Conservation (phyloP, 1,140 invertebrate genomes). For the Calycopis cecrops region DNA sequence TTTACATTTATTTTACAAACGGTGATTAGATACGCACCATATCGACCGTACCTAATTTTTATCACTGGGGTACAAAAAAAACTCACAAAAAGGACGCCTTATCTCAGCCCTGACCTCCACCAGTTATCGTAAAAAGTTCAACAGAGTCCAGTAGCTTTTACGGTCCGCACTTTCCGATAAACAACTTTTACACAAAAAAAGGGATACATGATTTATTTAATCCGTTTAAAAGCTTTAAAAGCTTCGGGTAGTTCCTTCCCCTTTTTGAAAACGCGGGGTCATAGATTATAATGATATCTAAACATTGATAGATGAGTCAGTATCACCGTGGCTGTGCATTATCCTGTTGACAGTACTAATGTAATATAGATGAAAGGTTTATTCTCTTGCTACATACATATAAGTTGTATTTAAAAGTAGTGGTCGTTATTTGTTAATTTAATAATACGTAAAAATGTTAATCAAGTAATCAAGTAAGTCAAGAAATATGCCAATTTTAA, state of each 20-base stretch:
- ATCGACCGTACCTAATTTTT: slow-evolving; percentile 17
- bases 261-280: not conserved
- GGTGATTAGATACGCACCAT: not conserved
- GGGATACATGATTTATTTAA: slow-evolving; percentile 8
- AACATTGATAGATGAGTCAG: too few species aligned
- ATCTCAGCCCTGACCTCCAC: slow-evolving; percentile 35
- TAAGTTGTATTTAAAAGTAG: too few species aligned
- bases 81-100: slow-evolving; percentile 28
- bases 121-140: slow-evolving; percentile 35
- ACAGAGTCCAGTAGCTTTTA: slow-evolving; percentile 23
- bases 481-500: too few species aligned
- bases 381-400: too few species aligned
- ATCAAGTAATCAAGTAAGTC: too few species aligned
- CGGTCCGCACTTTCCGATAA: slow-evolving; percentile 24
- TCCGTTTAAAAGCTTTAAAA: slow-evolving; percentile 11
- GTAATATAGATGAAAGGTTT: too few species aligned
- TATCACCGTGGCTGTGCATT: too few species aligned
- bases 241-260: not conserved
- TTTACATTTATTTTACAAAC: too few species aligned
- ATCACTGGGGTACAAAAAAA: slow-evolving; percentile 26
- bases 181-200: slow-evolving; percentile 12
- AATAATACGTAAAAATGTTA: too few species aligned
- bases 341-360: too few species aligned
- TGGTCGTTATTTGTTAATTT: too few species aligned
- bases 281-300: not conserved